Evolutionary conservation across 1,140 invertebrate species (phyloP), one percentile per base, ranked within the genome.

Genomic region (Megathymus violae): DNA sequence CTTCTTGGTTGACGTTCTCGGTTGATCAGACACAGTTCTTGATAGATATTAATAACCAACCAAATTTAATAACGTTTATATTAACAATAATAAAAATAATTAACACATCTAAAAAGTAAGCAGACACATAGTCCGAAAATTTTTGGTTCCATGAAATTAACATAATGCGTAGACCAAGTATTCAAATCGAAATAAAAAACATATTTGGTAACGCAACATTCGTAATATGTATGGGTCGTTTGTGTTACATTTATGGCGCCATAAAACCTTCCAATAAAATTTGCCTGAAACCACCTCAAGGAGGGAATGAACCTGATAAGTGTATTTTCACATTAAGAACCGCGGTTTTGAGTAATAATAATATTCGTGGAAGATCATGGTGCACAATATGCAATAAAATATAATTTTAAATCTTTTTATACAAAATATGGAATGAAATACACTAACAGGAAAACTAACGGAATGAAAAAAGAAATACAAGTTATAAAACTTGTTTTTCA

Each of bases 141-240:
- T 59, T 19, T 46, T 59, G 41, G 54, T 36, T 34, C 6, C 15
- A 16, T 46, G 15, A 59, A 59, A 58, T 58, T 58, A 46, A 58
- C 43, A 58, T 58, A 58, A 58, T 46, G 41, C 9, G 16, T 59
- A 59, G 27, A 38, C 44, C n/a, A 17, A 59, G 27, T 59, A 59
- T 59, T 59, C 38, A 59, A 44, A 59, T 59, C 13, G 43, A 59
- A 38, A 59, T 59, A 59, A 59, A n/a, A 59, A 59, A 47, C 56
- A 47, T 47, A 59, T 47, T 59, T 47, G 56, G 56, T 47, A 59
- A 59, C 43, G 56, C 31, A 47, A 47, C 31, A 59, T 59, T 31
- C 54, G 54, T 59, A 47, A 59, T 47, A 59, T 59, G 56, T 59
- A 59, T 59, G 56, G 54, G 56, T 38, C 43, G 56, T 59, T 59